Conservation (phyloP, 2,888 invertebrate species). For the Dryomyza anilis region DNA sequence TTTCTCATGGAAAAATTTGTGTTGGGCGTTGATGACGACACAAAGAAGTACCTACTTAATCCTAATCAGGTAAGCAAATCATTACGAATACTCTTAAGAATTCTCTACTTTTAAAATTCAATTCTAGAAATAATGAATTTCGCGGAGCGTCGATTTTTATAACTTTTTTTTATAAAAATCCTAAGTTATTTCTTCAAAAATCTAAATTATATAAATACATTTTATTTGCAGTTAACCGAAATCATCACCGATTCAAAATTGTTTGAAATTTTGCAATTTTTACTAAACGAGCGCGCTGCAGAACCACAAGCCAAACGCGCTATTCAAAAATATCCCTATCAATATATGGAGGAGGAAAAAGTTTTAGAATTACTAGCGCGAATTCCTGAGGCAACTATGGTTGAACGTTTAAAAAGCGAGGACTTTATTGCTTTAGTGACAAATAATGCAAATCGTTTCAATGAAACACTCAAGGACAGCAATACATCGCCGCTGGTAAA, state of each 20-base stretch:
- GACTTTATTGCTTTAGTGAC: conserved; percentile 36
- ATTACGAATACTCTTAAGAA: background rate
- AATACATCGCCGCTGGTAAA: background rate
- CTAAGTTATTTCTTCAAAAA: no score
- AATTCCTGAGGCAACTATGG: conserved; percentile 4
- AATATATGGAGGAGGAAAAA: conserved; percentile 51
- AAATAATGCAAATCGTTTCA: conserved; percentile 38
- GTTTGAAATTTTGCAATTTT: conserved; percentile 35
- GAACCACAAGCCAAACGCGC: conserved; percentile 7
- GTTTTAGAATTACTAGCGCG: conserved; percentile 37
- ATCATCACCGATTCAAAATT: conserved; percentile 39
- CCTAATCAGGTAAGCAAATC: conserved; percentile 67
- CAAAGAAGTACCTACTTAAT: conserved; percentile 66
- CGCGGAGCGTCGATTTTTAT: background rate
- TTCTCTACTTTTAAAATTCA: background rate
- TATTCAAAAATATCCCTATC: conserved; percentile 59
- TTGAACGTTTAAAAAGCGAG: conserved; percentile 35
- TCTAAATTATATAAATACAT: no score
- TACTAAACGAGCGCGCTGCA: conserved; percentile 15
- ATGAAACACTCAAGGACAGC: background rate
- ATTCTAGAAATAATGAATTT: background rate
- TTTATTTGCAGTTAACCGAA: no score
- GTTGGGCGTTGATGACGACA: conserved; percentile 63
- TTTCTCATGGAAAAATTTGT: conserved; percentile 69
- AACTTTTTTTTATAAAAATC: conserved; percentile 15